These are phyloP conservation scores for Tortrix viridana DNA, from an alignment of 2,888 invertebrate species.

Conservation along the genomic window DNA sequence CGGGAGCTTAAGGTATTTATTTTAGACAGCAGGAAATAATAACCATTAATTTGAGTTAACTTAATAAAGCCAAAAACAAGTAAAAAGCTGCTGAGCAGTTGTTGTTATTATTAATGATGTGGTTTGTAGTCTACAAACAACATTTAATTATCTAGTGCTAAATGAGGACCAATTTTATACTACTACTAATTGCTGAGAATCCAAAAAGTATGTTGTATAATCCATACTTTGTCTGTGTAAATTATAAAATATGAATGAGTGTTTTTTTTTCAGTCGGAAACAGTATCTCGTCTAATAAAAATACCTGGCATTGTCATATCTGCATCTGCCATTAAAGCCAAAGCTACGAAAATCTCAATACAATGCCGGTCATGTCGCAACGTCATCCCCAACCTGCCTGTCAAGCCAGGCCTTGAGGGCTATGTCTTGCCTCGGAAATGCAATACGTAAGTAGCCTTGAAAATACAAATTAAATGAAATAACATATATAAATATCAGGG, in stretches of 20 bases:
- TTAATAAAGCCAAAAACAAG: no score
- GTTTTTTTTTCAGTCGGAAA: slow-evolving; percentile 89
- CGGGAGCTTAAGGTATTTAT: slow-evolving; percentile 91
- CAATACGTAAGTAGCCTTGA: slow-evolving; percentile 93
- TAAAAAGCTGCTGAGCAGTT: no score
- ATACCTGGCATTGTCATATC: slow-evolving; percentile 98
- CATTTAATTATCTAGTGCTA: no score
- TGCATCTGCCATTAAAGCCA: slow-evolving; percentile 96
- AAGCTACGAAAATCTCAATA: slow-evolving; percentile 97
- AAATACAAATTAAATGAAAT: no score
- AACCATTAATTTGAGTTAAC: no score
- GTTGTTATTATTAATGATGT: no score
- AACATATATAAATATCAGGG: no score
- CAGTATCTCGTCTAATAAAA: slow-evolving; percentile 96
- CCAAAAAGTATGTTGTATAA: no score
- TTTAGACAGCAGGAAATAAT: not conserved
- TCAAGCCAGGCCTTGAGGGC: slow-evolving; percentile 98
- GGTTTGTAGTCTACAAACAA: no score
- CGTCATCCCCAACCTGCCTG: slow-evolving; percentile 93
- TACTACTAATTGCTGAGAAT: no score
- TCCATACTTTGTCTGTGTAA: no score
- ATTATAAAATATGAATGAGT: slow-evolving; percentile 11
- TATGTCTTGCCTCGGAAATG: slow-evolving; percentile 98
- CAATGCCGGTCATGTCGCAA: slow-evolving; percentile 98
- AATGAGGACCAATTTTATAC: no score